phyloP scores from a whole-genome alignment of 2,888 invertebrate genomes.

The Rhogogaster chlorosoma region DNA sequence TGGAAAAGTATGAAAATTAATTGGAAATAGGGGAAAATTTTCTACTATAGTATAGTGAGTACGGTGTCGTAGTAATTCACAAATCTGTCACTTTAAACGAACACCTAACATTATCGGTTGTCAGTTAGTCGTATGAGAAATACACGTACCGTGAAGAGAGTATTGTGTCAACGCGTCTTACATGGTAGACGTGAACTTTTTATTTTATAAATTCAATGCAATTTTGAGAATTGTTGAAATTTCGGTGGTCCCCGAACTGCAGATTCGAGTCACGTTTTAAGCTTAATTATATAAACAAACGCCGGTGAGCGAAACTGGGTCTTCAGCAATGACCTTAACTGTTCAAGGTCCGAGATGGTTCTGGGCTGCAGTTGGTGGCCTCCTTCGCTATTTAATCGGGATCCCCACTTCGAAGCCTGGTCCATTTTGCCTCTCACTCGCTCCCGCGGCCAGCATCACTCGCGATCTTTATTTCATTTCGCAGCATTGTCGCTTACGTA shows the following conservation, averaged over 20 bases:
- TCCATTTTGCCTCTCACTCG: constrained; percentile 76
- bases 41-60: neutral
- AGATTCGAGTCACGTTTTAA: constrained; percentile 24
- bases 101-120: neutral
- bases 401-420: constrained; percentile 75
- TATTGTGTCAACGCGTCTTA: constrained; percentile 24
- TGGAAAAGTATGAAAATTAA: constrained; percentile 24
- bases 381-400: constrained; percentile 77
- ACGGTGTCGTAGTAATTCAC: neutral
- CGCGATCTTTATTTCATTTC: constrained; percentile 38
- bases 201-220: neutral
- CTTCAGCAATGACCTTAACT: constrained; percentile 70
- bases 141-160: constrained; percentile 26
- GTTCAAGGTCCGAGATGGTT: constrained; percentile 76
- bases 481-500: neutral
- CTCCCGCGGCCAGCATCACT: constrained; percentile 50
- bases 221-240: neutral
- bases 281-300: constrained; percentile 61
- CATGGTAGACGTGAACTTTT: neutral
- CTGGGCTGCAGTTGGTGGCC: constrained; percentile 76
- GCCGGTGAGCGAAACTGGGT: constrained; percentile 57
- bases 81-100: constrained; percentile 32
- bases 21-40: neutral
- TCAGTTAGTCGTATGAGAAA: neutral
- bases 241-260: neutral